Evolutionary conservation across 2,888 invertebrate species (phyloP).

Genomic region (Scrobipalpa costella): DNA sequence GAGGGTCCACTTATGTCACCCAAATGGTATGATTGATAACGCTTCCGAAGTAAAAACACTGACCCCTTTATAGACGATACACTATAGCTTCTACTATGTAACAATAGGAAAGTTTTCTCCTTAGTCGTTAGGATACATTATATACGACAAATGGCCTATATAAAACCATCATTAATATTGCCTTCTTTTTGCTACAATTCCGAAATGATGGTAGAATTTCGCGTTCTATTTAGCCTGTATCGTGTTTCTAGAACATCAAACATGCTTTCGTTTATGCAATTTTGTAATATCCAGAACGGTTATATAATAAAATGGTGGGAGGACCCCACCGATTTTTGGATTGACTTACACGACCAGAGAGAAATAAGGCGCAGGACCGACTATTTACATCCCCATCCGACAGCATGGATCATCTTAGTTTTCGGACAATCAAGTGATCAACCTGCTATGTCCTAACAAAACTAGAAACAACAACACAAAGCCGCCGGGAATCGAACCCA

Average conservation of each 20-base stretch:
- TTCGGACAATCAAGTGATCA: too few relatives aligned
- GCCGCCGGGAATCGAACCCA: too few relatives aligned
- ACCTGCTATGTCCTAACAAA: too few relatives aligned
- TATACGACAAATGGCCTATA: slow-evolving; percentile 13
- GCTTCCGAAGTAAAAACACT: slow-evolving; percentile 69
- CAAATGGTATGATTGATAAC: slow-evolving; percentile 78
- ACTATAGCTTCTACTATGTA: slow-evolving; percentile 40
- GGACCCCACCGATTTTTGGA: too few relatives aligned
- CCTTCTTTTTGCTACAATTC: background rate
- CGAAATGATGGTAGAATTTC: background rate
- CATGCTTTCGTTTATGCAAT: slow-evolving; percentile 32
- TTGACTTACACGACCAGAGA: too few relatives aligned
- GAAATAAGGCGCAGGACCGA: too few relatives aligned
- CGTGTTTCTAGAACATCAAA: background rate
- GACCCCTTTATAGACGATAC: slow-evolving; percentile 46
- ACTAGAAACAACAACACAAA: too few relatives aligned
- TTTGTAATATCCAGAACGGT: slow-evolving; percentile 33
- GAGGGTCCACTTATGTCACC: slow-evolving; percentile 79
- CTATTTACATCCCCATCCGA: too few relatives aligned
- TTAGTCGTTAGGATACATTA: background rate
- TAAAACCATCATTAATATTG: slow-evolving; percentile 4
- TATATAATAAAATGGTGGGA: too few relatives aligned
- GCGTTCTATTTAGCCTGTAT: background rate
- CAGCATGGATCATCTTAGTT: too few relatives aligned
- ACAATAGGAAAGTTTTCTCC: slow-evolving; percentile 4